These are phyloP conservation scores for Mythimna loreyi DNA, from an alignment of 2,888 invertebrate genomes.

Conservation along the genomic window DNA sequence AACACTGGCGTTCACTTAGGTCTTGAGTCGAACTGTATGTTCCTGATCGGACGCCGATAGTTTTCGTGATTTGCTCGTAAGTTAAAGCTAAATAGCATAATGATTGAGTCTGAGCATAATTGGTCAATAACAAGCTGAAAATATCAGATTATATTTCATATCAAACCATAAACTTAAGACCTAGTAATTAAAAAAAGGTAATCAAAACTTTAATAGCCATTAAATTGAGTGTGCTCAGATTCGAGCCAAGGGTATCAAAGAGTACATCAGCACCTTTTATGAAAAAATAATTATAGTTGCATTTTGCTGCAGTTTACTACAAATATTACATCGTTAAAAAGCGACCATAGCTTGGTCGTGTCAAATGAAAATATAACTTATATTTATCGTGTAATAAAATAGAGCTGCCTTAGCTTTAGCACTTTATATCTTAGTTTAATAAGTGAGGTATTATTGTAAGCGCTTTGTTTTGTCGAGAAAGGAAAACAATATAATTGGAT, in stretches of 20 bases:
- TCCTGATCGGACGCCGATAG: background rate
- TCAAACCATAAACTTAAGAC: background rate
- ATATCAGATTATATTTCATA: background rate
- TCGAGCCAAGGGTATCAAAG: background rate
- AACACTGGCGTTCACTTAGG: too few relatives aligned
- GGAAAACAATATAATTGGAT: slow-evolving; percentile 8
- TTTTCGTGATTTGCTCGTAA: background rate
- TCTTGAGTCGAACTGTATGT: too few relatives aligned
- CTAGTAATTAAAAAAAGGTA: slow-evolving; percentile 8
- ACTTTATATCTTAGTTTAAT: slow-evolving; percentile 3
- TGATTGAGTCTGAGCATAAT: background rate
- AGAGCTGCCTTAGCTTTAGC: background rate
- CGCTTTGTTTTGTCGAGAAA: slow-evolving; percentile 9
- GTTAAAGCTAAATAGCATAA: background rate
- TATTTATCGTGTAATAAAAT: slow-evolving; percentile 25
- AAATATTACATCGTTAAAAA: slow-evolving; percentile 21
- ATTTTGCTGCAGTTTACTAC: slow-evolving; percentile 12
- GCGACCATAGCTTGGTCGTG: background rate
- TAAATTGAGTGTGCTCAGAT: background rate
- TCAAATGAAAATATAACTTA: slow-evolving; percentile 16
- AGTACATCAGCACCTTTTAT: slow-evolving; percentile 12
- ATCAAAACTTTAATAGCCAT: background rate
- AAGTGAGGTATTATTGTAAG: background rate
- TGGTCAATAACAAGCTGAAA: background rate
- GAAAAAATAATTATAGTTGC: slow-evolving; percentile 13